Conservation (phyloP, 2,797 vertebrate species). For the Ceryle rudis region DNA sequence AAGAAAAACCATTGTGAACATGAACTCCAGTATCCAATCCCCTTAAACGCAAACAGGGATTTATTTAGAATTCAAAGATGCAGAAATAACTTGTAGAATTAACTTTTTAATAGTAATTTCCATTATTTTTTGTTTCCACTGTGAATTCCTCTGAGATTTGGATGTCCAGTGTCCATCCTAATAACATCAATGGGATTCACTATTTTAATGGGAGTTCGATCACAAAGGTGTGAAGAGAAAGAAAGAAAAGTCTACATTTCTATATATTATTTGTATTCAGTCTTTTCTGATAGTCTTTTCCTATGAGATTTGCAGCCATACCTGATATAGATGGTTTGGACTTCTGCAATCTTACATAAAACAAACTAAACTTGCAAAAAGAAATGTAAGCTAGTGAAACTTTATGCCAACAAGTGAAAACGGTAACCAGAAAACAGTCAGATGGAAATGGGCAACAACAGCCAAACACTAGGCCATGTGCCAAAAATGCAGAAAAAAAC, state of each 20-base stretch:
- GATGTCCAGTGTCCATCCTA: neutral
- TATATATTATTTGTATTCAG: neutral
- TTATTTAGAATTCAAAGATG: slow-evolving; percentile 4
- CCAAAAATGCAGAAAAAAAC: neutral
- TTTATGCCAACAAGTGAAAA: neutral
- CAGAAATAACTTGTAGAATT: neutral
- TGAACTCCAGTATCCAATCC: neutral
- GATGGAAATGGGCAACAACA: neutral
- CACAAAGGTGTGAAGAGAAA: neutral
- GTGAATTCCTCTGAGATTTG: neutral
- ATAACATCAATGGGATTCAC: neutral
- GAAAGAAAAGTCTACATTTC: neutral
- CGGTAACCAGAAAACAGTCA: neutral
- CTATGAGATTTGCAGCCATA: neutral
- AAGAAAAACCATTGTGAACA: slow-evolving; percentile 38
- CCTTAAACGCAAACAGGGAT: neutral
- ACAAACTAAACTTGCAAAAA: neutral
- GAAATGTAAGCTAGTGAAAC: neutral
- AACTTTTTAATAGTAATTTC: neutral
- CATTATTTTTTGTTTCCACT: neutral
- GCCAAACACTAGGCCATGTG: neutral
- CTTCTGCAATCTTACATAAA: neutral
- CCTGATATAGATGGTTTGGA: neutral
- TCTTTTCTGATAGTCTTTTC: neutral
- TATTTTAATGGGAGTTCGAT: neutral